Evolutionary conservation across 2,797 vertebrate species (phyloP), one percentile per base, ranked within the genome.

Genomic region (Esox masquinongy): DNA sequence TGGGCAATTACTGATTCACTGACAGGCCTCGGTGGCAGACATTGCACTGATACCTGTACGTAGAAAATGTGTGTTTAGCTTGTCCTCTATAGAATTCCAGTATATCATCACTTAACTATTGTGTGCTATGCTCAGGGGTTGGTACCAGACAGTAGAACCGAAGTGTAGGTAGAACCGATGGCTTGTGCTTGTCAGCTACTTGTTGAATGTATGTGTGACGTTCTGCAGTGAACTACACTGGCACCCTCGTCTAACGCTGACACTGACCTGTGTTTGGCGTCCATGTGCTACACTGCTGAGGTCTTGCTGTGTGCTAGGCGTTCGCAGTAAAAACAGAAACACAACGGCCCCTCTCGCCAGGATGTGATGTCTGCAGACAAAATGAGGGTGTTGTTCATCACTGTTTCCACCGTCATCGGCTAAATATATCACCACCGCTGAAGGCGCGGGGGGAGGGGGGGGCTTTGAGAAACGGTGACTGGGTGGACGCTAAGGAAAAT

Each of bases 1-100:
- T 83, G 85, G 82, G 74, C 82, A 72, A 70, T 83, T 70, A n/a
- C 77, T 87, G 50, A 56, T 56, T 56, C 19, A 9, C 19, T 56
- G 53, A 8, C 7, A 56, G 7, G 19, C 53, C 53, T 53, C 17
- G 3, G 29, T 31, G 29, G 29, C 29, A 31, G 29, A 31, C 29
- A 31, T 31, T 31, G 29, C 29, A 31, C 1, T 1, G 29, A 39
- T 39, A 39, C 36, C 5, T 39, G 36, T 39, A 39, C 3, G 29
- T 31, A 31, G 29, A 3, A 8, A 39, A 39, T 8, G 7, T 39
- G 5, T 39, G 36, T 39, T 31, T 39, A 39, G 7, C 36, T 39
- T 39, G 36, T 5, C 36, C 36, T 39, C 2, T 3, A 4, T 39
- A 39, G 36, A 39, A 39, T 39, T 39, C 4, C 4, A 5, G 36